A percentile compares a stretch with the other conserved stretches of the same genome.
Evolutionary conservation across 2,888 invertebrate species (phyloP).

Genomic region (Balanococcus diminutus): DNA sequence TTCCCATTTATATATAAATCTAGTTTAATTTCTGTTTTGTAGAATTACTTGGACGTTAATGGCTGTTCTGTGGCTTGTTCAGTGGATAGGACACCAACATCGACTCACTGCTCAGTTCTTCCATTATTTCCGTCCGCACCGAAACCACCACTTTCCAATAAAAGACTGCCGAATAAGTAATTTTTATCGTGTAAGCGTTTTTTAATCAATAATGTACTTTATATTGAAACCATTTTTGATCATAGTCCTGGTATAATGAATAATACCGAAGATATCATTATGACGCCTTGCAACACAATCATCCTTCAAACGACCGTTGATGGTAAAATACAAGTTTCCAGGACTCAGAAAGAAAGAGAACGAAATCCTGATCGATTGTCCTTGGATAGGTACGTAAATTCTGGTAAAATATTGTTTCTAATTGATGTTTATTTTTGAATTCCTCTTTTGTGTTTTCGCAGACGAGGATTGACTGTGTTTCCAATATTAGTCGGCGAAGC

Average conservation of each 20-base stretch:
- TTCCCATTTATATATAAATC: neutral
- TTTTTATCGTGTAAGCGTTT: too few species aligned
- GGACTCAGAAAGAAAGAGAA: constrained; percentile 78
- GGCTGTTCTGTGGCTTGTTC: constrained; percentile 4
- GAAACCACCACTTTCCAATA: constrained; percentile 28
- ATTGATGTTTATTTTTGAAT: neutral
- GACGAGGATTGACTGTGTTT: constrained; percentile 80
- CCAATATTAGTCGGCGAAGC: constrained; percentile 83
- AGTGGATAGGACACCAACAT: neutral
- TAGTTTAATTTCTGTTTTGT: neutral
- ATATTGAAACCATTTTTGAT: neutral
- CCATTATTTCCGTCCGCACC: constrained; percentile 45
- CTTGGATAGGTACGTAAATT: constrained; percentile 71
- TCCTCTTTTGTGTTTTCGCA: constrained; percentile 60
- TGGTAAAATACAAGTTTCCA: constrained; percentile 72
- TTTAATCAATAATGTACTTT: too few species aligned
- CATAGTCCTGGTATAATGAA: constrained; percentile 19
- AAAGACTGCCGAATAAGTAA: constrained; percentile 40
- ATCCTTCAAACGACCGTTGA: constrained; percentile 68
- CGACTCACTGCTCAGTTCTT: constrained; percentile 11
- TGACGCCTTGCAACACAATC: constrained; percentile 58
- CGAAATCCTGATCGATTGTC: constrained; percentile 87
- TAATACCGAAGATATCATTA: constrained; percentile 40
- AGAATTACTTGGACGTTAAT: constrained; percentile 33
- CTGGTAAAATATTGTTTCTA: neutral